Conservation (phyloP, 2,797 vertebrate genomes). For the Phoebastria nigripes region DNA sequence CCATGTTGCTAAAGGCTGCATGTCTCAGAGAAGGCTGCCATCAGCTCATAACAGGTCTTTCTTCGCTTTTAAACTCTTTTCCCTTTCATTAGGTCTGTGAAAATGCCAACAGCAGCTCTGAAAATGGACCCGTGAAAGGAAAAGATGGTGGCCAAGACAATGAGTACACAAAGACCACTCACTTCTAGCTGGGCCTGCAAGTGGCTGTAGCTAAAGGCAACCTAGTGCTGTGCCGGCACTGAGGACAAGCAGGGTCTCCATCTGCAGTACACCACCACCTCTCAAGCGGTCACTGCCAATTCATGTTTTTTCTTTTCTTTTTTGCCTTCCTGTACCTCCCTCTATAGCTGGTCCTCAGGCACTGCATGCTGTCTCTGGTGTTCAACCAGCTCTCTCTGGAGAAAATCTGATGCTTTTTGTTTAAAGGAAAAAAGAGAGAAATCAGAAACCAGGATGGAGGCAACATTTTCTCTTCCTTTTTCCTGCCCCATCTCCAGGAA, state of each 20-base stretch:
- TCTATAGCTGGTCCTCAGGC: not conserved
- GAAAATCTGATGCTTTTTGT: not conserved
- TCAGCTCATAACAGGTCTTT: not conserved
- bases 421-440: not conserved
- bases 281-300: not conserved
- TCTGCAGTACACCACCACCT: not conserved
- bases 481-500: not conserved
- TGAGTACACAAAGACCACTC: not conserved
- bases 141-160: not conserved
- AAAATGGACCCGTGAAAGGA: not conserved
- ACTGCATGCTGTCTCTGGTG: not conserved
- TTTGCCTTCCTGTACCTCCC: not conserved
- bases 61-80: not conserved
- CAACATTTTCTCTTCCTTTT: not conserved
- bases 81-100: conserved; percentile 28
- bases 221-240: not conserved
- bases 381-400: not conserved
- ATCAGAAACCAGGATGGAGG: not conserved
- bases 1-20: not conserved
- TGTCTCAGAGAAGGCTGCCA: not conserved
- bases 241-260: not conserved
- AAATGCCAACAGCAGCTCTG: not conserved
- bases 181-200: conserved; percentile 2
- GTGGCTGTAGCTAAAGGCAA: not conserved
- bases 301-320: not conserved